phyloP scores from a whole-genome alignment of 2,797 vertebrate species.

The Molossus alvarezi region DNA sequence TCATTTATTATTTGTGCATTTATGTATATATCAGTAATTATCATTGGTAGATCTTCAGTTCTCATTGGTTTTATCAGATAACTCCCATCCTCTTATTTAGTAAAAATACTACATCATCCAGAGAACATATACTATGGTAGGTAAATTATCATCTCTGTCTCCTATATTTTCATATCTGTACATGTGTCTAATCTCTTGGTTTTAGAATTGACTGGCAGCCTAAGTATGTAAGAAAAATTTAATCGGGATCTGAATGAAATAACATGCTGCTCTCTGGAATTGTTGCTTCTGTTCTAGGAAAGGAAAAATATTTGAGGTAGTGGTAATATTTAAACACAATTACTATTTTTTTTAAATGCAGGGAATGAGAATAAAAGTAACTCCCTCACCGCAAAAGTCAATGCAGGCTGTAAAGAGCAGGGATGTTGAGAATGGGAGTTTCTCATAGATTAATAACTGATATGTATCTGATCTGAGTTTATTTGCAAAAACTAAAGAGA shows the following conservation, averaged over 20 bases:
- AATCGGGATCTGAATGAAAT: background rate
- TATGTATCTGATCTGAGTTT: background rate
- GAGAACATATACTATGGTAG: background rate
- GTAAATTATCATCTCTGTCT: background rate
- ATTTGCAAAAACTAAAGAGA: background rate
- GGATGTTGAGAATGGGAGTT: background rate
- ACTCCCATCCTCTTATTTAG: background rate
- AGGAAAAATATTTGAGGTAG: background rate
- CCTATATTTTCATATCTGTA: background rate
- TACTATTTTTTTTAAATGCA: background rate
- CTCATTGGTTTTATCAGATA: background rate
- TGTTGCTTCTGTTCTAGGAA: background rate
- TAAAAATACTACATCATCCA: background rate
- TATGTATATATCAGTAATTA: background rate
- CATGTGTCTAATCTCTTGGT: background rate
- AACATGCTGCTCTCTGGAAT: background rate
- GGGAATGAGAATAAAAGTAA: background rate
- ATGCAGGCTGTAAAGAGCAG: background rate
- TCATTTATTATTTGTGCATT: conserved; percentile 21
- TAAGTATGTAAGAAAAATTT: background rate
- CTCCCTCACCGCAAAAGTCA: background rate
- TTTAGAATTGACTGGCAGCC: background rate
- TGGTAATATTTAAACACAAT: conserved; percentile 9
- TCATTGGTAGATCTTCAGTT: background rate
- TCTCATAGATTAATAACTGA: background rate